phyloP scores from a whole-genome alignment of 1,140 invertebrate species.

The Matsumurasca onukii region DNA sequence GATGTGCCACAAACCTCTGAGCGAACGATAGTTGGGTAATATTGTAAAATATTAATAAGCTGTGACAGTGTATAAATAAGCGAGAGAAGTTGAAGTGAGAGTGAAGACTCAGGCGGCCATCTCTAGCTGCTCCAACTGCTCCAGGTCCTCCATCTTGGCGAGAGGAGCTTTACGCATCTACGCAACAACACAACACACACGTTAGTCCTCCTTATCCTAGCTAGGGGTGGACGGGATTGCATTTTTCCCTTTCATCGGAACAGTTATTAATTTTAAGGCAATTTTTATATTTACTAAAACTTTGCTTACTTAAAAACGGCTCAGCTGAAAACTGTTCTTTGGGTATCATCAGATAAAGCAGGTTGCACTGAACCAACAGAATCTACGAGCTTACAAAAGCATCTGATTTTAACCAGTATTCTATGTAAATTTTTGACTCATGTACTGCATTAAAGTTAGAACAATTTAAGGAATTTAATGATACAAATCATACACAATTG shows the following conservation, averaged over 20 bases:
- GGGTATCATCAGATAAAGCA: background rate
- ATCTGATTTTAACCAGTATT: too few species aligned
- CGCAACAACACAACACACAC: constrained; percentile 8
- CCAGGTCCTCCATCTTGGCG: constrained; percentile 42
- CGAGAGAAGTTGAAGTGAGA: too few species aligned
- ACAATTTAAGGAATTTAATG: too few species aligned
- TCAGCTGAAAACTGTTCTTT: background rate
- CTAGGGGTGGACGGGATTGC: background rate
- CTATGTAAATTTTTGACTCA: too few species aligned
- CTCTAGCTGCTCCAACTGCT: constrained; percentile 20
- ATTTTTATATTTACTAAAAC: background rate
- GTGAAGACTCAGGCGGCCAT: constrained; percentile 4
- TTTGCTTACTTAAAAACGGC: background rate
- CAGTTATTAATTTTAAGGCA: background rate
- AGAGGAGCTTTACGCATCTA: constrained; percentile 43
- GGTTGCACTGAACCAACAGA: background rate
- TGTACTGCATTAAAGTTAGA: too few species aligned
- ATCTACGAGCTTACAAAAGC: too few species aligned
- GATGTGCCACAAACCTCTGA: too few species aligned
- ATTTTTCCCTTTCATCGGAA: background rate
- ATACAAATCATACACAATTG: too few species aligned
- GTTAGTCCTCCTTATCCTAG: background rate
- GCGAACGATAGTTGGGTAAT: too few species aligned
- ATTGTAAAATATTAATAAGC: too few species aligned
- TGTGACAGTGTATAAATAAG: too few species aligned